phyloP scores from a whole-genome alignment of 2,113 vertebrate species.

The Phylloscopus whistleri region DNA sequence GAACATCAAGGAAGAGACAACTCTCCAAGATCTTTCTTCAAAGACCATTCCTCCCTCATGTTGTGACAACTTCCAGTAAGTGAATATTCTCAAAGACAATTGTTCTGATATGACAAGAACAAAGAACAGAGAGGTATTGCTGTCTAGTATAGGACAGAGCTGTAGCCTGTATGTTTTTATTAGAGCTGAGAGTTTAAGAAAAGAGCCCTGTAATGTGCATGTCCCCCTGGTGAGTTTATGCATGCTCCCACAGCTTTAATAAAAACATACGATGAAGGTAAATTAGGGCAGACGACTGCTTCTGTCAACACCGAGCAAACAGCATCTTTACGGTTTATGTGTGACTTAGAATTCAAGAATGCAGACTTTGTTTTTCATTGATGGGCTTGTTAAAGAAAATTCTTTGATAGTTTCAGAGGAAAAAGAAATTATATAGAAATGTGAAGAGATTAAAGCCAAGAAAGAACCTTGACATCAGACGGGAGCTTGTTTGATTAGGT shows the following conservation, averaged over 20 bases:
- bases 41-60: neutral
- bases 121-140: neutral
- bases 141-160: neutral
- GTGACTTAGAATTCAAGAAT: constrained; percentile 62
- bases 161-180: neutral
- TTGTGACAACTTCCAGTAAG: neutral
- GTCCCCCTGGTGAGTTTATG: constrained; percentile 54
- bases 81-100: neutral
- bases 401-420: constrained; percentile 42
- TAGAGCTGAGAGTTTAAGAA: constrained; percentile 24
- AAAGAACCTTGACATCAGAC: constrained; percentile 54
- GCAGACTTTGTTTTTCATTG: constrained; percentile 56
- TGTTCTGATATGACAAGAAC: neutral
- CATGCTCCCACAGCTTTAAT: constrained; percentile 66
- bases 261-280: constrained; percentile 68
- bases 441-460: constrained; percentile 58
- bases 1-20: neutral
- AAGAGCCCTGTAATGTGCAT: constrained; percentile 24
- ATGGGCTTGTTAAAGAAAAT: constrained; percentile 55
- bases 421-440: constrained; percentile 54
- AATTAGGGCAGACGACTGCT: constrained; percentile 65
- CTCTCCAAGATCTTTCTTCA: neutral
- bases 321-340: constrained; percentile 51
- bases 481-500: constrained; percentile 52
- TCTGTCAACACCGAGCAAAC: constrained; percentile 63